phyloP scores from a whole-genome alignment of 64 coral and sea anemone genomes.

The Stichodactyla mertensii region DNA sequence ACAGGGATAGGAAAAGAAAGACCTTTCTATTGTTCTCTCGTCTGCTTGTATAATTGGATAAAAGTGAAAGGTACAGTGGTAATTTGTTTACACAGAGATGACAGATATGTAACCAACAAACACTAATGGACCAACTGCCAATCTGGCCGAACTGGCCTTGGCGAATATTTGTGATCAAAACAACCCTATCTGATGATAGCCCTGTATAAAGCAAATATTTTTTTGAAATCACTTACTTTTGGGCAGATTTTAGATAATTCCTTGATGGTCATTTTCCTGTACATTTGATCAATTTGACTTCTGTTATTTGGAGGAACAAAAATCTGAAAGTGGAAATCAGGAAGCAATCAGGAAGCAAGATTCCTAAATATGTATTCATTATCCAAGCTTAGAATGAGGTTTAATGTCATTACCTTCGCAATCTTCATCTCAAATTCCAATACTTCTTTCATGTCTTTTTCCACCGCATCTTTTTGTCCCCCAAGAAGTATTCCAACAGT shows the following conservation, averaged over 20 bases:
- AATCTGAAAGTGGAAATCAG: constrained; percentile 45
- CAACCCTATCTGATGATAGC: too few species aligned
- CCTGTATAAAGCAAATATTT: too few species aligned
- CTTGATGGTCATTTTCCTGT: constrained; percentile 69
- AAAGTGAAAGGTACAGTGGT: too few species aligned
- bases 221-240: constrained; percentile 18
- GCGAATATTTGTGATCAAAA: too few species aligned
- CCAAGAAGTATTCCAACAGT: constrained; percentile 39
- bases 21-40: too few species aligned
- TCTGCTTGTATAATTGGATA: too few species aligned
- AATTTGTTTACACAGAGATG: too few species aligned
- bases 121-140: too few species aligned
- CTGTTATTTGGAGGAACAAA: constrained; percentile 75
- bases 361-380: background rate
- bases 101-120: too few species aligned
- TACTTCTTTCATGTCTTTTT: constrained; percentile 40
- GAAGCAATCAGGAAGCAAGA: background rate
- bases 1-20: too few species aligned
- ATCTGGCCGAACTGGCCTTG: too few species aligned
- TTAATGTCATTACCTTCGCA: constrained; percentile 34
- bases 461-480: background rate
- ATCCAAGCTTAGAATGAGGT: background rate
- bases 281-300: constrained; percentile 78
- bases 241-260: constrained; percentile 39
- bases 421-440: constrained; percentile 46